Percentiles rank a stretch among this genome's conserved stretches.
These are phyloP conservation scores for Globodera ellingtonae DNA, from an alignment of 1,140 invertebrate species.

Conservation along the genomic window DNA sequence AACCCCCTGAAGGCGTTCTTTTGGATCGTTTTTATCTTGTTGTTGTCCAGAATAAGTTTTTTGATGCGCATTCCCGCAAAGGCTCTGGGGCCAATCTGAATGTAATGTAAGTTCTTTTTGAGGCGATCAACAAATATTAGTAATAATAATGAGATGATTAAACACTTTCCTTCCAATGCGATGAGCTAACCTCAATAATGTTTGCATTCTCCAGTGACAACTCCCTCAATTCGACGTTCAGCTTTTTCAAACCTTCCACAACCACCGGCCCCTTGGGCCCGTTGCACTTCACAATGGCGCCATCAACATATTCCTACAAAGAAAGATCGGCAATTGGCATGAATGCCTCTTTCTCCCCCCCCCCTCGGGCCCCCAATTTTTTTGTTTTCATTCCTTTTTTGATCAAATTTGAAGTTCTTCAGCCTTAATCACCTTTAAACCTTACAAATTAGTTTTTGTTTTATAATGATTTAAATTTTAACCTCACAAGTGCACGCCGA, in stretches of 20 bases:
- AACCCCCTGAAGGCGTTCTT: slow-evolving; percentile 59
- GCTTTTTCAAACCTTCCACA: slow-evolving; percentile 60
- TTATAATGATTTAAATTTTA: not conserved
- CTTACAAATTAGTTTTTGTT: too few species aligned
- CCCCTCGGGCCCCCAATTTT: too few species aligned
- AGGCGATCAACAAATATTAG: too few species aligned
- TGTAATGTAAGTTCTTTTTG: slow-evolving; percentile 12
- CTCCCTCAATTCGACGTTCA: slow-evolving; percentile 57
- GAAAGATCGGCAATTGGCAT: not conserved
- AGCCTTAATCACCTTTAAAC: too few species aligned
- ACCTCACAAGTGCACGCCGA: slow-evolving; percentile 52
- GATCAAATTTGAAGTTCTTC: too few species aligned
- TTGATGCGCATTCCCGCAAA: slow-evolving; percentile 63
- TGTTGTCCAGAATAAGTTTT: slow-evolving; percentile 65
- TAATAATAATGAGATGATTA: not conserved
- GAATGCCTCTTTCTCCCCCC: too few species aligned
- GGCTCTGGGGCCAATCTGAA: slow-evolving; percentile 59
- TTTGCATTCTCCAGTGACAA: slow-evolving; percentile 62
- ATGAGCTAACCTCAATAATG: slow-evolving; percentile 58
- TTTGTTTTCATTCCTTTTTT: too few species aligned
- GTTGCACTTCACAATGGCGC: slow-evolving; percentile 61
- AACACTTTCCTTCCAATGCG: not conserved
- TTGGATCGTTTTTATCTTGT: slow-evolving; percentile 58
- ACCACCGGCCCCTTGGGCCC: slow-evolving; percentile 58
- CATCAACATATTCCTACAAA: slow-evolving; percentile 58